Percentiles rank a stretch among this genome's conserved stretches.
Conservation (phyloP, 2,888 invertebrate species). For the Philereme vetulata region DNA sequence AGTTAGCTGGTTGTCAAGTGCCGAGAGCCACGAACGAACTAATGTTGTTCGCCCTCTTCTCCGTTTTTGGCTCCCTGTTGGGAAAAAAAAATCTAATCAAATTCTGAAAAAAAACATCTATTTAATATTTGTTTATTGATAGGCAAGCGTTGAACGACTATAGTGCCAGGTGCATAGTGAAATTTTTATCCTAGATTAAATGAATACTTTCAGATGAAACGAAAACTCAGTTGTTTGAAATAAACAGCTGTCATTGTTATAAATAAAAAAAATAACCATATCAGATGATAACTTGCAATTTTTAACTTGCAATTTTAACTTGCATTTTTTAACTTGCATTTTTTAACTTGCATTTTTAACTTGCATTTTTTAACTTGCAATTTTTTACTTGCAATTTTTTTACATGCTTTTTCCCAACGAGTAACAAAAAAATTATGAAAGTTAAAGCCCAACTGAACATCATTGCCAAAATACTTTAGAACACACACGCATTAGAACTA, state of each 20-base stretch:
- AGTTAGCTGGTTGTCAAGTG: conserved; percentile 87
- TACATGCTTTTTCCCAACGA: no score
- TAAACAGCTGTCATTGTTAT: neutral
- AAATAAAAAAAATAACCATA: neutral
- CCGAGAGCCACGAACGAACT: conserved; percentile 90
- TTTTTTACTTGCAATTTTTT: conserved; percentile 12
- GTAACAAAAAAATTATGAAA: no score
- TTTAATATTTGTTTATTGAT: neutral
- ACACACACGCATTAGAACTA: no score
- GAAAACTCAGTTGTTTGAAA: neutral
- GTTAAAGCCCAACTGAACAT: no score
- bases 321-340: no score
- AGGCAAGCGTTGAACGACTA: conserved; percentile 17
- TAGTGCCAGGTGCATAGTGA: conserved; percentile 71
- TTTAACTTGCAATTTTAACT: conserved; percentile 13
- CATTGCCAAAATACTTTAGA: no score
- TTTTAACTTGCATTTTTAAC: conserved; percentile 12
- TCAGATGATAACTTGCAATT: conserved; percentile 13
- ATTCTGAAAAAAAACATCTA: neutral
- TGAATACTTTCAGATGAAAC: neutral
- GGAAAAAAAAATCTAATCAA: conserved; percentile 28
- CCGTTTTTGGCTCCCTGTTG: conserved; percentile 90
- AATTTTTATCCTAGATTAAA: neutral
- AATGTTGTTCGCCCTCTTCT: conserved; percentile 95
- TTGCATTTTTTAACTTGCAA: conserved; percentile 19